Conservation (phyloP, 2,113 vertebrate genomes). For the Cariama cristata region DNA sequence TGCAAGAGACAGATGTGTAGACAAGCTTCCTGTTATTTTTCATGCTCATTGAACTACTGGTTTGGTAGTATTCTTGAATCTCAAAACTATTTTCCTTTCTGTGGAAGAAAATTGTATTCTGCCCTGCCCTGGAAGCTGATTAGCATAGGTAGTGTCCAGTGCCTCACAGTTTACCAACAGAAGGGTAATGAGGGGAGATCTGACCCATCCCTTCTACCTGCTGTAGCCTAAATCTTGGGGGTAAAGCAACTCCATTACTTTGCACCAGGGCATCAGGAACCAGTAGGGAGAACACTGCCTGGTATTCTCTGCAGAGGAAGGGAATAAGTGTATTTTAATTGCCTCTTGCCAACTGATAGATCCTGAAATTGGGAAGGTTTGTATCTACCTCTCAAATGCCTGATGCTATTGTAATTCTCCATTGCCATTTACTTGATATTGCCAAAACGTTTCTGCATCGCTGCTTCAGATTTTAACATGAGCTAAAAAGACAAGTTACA, state of each 20-base stretch:
- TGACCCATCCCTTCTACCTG: background rate
- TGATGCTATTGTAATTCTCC: conserved; percentile 23
- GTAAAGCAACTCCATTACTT: background rate
- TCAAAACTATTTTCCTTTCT: background rate
- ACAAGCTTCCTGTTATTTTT: background rate
- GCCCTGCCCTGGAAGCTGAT: background rate
- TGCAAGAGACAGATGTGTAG: background rate
- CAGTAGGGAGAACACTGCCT: background rate
- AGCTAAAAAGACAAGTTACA: conserved; percentile 15
- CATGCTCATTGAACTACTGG: background rate
- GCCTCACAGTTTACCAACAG: background rate
- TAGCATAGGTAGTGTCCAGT: background rate
- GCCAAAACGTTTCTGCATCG: background rate
- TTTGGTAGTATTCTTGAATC: background rate
- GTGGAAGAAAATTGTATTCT: background rate
- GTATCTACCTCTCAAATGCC: background rate
- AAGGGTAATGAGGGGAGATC: fast-evolving
- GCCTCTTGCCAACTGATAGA: background rate
- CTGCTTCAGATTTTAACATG: background rate
- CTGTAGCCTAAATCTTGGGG: background rate
- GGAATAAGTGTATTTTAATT: conserved; percentile 10
- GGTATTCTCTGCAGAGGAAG: background rate
- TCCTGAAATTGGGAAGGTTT: background rate
- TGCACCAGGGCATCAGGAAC: background rate
- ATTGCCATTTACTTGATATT: background rate